Evolutionary conservation across 2,888 invertebrate genomes (phyloP), one percentile per base, ranked within the genome.

Genomic region (Sinopyrophorus schimmeli): DNA sequence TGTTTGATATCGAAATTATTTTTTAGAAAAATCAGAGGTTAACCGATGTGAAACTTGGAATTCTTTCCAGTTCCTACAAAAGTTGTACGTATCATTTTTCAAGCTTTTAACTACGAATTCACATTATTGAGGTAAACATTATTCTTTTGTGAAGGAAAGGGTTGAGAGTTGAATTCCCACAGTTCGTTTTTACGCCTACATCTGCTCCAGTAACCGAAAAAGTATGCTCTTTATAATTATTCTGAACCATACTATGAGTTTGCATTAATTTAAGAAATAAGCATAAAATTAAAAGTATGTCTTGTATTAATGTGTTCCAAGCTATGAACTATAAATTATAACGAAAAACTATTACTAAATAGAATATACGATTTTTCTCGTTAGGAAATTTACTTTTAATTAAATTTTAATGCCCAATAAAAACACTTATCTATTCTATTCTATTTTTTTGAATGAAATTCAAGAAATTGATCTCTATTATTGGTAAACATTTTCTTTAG

Each of bases 1-100:
- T 70, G 61, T 58, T 54, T 57, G 59, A 61, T 59, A 58, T 62
- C 46, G 57, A 18, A 35, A 42, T 54, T 44, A 59, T 59, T 47
- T 27, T 30, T 39, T 27, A 21, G 3, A 10, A 17, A n/a, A n/a
- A n/a, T n/a, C n/a, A n/a, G n/a, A n/a, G 7, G 24, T 35, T 35
- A 24, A 15, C n/a, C 14, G 2, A 16, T 24, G n/a, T 32, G 14
- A 11, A 16, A n/a, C n/a, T 18, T 7, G 18, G 10, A 10, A 18
- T 32, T 9, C 15, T 15, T 17, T n/a, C 14, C 9, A n/a, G 9
- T 10, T 5, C 10, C 7, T 20, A 5, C 3, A 16, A 26, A 14
- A 12, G n/a, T n/a, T n/a, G n/a, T n/a, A n/a, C n/a, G 27, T 35
- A 35, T 46, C 46, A 46, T 46, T 39, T 47, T 40, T 40, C 47